These are phyloP conservation scores for Calliopsis andreniformis DNA, from an alignment of 1,140 invertebrate genomes.

Conservation along the genomic window DNA sequence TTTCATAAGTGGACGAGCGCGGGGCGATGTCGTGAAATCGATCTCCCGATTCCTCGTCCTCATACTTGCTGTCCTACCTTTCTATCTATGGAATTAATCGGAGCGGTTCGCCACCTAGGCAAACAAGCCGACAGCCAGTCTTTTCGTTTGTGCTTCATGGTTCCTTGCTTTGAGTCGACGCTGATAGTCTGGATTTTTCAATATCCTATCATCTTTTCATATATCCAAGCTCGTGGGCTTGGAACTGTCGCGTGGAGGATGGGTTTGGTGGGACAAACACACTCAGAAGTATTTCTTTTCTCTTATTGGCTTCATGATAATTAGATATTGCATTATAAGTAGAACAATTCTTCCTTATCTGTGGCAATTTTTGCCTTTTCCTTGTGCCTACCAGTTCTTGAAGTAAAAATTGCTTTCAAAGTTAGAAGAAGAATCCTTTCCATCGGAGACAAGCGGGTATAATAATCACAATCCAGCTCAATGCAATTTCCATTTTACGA, in stretches of 20 bases:
- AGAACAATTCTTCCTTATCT: too few species aligned
- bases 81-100: conserved; percentile 31
- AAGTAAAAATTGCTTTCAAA: too few species aligned
- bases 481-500: neutral
- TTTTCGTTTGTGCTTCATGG: neutral
- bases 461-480: neutral
- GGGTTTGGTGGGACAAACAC: too few species aligned
- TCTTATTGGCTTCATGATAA: too few species aligned
- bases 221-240: neutral
- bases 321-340: too few species aligned
- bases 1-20: conserved; percentile 49
- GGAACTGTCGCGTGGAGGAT: too few species aligned
- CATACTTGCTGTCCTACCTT: neutral
- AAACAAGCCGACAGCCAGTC: conserved; percentile 6
- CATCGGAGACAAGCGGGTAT: neutral
- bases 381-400: too few species aligned
- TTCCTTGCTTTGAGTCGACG: neutral
- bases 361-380: neutral
- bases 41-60: conserved; percentile 40
- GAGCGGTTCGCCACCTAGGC: conserved; percentile 32
- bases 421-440: too few species aligned
- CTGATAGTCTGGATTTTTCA: conserved; percentile 18
- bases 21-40: conserved; percentile 54
- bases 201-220: conserved; percentile 40
- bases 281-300: too few species aligned